These are phyloP conservation scores for Norana najaformis DNA, from an alignment of 2,888 invertebrate species.

Conservation along the genomic window DNA sequence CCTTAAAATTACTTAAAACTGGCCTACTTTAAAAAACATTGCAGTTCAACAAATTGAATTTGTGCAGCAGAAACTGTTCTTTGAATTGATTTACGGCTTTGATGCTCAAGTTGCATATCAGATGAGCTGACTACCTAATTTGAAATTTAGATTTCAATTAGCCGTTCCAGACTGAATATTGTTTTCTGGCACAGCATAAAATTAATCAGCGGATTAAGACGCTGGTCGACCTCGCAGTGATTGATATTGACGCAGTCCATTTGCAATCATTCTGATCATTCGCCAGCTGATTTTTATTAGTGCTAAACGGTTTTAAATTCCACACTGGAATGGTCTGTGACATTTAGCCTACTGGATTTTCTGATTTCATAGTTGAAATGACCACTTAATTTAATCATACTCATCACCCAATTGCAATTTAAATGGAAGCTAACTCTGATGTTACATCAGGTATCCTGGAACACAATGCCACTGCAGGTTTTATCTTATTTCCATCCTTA, in stretches of 20 bases:
- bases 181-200: background rate
- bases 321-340: background rate
- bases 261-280: background rate
- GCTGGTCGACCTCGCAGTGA: background rate
- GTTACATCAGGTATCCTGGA: too few relatives aligned
- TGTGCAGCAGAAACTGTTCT: background rate
- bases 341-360: background rate
- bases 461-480: too few relatives aligned
- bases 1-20: too few relatives aligned
- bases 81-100: background rate
- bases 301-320: background rate
- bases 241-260: background rate
- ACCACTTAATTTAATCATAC: too few relatives aligned
- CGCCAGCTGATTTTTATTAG: background rate
- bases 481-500: too few relatives aligned
- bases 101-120: background rate
- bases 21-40: too few relatives aligned
- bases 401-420: too few relatives aligned
- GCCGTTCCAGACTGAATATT: background rate
- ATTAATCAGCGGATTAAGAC: background rate
- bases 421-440: too few relatives aligned
- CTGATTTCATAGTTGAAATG: too few relatives aligned
- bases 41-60: too few relatives aligned
- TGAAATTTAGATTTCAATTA: conserved; percentile 7
- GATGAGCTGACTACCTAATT: background rate